Conservation (phyloP, 1,140 invertebrate species). For the Achatina immaculata region DNA sequence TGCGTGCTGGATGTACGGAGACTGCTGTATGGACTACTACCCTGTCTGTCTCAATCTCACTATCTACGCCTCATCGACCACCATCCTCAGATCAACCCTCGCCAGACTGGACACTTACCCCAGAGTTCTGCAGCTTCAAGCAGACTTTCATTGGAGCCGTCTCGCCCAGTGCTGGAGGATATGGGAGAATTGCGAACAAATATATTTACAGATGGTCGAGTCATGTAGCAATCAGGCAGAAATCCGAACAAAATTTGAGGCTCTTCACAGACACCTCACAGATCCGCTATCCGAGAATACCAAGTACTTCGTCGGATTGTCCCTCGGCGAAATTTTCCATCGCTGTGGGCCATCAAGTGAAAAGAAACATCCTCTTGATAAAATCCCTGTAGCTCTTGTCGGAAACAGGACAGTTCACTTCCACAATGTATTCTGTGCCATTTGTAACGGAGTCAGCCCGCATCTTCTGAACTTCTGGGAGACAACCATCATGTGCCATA, state of each 20-base stretch:
- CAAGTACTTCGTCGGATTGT: neutral
- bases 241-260: neutral
- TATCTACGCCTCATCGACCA: neutral
- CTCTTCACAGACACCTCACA: neutral
- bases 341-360: neutral
- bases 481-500: neutral
- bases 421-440: conserved; percentile 29
- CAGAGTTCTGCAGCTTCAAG: neutral
- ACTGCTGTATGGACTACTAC: conserved; percentile 28
- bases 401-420: neutral
- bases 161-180: neutral
- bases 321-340: neutral
- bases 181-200: neutral
- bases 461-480: neutral
- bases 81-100: neutral
- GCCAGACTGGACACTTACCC: neutral
- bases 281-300: neutral
- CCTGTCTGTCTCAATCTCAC: neutral
- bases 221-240: neutral
- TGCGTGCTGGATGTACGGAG: conserved; percentile 12
- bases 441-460: conserved; percentile 23
- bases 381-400: neutral
- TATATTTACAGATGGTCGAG: neutral
- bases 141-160: neutral
- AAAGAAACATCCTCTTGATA: neutral